Conservation (phyloP, 1,140 invertebrate genomes). For the Aphelinus certus region DNA sequence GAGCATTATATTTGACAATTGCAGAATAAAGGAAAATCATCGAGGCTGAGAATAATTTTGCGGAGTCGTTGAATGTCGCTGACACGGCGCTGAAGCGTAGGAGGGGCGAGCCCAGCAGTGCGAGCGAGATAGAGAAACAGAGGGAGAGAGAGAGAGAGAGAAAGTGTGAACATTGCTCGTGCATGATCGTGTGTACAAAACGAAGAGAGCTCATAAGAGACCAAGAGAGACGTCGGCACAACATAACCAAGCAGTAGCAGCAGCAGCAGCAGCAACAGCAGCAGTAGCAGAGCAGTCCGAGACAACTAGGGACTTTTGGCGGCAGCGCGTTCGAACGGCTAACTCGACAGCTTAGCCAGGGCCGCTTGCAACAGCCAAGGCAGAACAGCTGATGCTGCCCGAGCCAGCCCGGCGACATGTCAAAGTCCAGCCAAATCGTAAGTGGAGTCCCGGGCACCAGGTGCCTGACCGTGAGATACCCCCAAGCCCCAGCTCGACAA, state of each 20-base stretch:
- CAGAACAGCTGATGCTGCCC: constrained; percentile 56
- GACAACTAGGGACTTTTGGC: constrained; percentile 52
- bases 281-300: neutral
- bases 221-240: too few relatives aligned
- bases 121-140: too few relatives aligned
- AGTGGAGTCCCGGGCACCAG: constrained; percentile 45
- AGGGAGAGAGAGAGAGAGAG: too few relatives aligned
- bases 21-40: too few relatives aligned
- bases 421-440: constrained; percentile 65
- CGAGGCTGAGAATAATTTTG: too few relatives aligned
- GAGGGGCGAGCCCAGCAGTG: too few relatives aligned
- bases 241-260: too few relatives aligned
- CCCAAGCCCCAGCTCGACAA: too few relatives aligned
- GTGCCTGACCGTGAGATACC: neutral
- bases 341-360: too few relatives aligned
- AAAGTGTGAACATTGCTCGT: neutral
- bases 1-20: too few relatives aligned
- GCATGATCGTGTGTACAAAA: neutral
- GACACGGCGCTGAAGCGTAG: too few relatives aligned
- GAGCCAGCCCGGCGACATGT: constrained; percentile 64
- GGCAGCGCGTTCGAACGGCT: constrained; percentile 40
- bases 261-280: neutral
- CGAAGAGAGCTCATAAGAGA: neutral
- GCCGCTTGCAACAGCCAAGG: constrained; percentile 34
- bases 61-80: too few relatives aligned